Base-by-base conservation (phyloP, 2,113 vertebrate species). In the Caloenas nicobarica region DNA sequence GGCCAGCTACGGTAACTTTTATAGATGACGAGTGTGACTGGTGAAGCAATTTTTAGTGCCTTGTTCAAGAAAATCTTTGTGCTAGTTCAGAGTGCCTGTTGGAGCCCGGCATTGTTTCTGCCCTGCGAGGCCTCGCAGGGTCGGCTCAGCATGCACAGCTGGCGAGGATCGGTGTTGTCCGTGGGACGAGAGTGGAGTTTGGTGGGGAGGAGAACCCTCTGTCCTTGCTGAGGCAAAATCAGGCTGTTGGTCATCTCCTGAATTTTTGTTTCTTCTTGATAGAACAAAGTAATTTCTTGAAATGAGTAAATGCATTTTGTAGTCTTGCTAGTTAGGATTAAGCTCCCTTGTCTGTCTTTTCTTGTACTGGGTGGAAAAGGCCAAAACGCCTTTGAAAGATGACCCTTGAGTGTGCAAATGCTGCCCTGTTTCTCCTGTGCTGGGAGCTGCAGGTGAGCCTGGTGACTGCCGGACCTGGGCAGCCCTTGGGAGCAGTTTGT, bases 371-470 rank as follows among this genome's bases (percentile, higher is more conserved):
- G 14, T 48, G 29, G 58, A 17, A 77, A 51, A 82, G 31, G 56
- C 81, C 34, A 6, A 34, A 85, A 23, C 15, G 14, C 29, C 24
- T 28, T 44, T 44, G 74, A 10, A 40, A 76, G 82, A 0, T 56
- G 74, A 15, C 42, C 10, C 11, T 16, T 28, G 38, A 34, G 13
- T 0, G 0, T 80, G 24, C 7, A 16, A 5, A 21, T 11, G 0
- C 5, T n/a, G 48, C 33, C 54, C 6, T 19, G 57, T 46, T 60
- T 24, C 8, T 29, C 10, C 21, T 54, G 74, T 0, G 0, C 24
- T 12, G 66, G 48, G 65, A 10, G 5, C n/a, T 3, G 38, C 5
- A 1, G 28, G 1, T 24, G 58, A 50, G 71, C 21, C 0, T 2
- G 16, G 46, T 2, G 1, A 28, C 31, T n/a, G 50, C 33, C 1